Conservation (phyloP, 2,113 vertebrate species). For the Aptenodytes patagonicus region DNA sequence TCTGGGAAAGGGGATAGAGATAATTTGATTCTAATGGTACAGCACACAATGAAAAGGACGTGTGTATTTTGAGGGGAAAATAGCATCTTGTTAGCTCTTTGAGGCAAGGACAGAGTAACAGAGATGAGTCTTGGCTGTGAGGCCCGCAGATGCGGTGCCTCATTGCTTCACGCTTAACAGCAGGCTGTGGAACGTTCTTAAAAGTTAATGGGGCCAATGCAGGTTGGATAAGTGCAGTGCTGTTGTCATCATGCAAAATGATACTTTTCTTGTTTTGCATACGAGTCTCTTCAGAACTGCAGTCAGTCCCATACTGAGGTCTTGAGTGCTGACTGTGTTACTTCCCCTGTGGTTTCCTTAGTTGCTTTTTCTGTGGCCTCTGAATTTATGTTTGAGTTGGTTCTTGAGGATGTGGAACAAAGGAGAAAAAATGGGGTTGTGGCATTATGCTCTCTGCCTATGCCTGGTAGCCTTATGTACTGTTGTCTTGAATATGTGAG, state of each 20-base stretch:
- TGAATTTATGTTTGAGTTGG: background rate
- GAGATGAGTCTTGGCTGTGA: background rate
- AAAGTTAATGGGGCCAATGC: no score
- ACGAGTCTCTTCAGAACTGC: no score
- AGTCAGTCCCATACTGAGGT: no score
- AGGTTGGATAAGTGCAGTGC: background rate
- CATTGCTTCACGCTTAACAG: no score
- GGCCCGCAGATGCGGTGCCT: background rate
- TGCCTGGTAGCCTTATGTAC: background rate
- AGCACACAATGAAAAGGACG: background rate
- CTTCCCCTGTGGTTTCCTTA: background rate
- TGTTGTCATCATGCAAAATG: background rate
- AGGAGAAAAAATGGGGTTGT: background rate
- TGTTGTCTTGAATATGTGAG: background rate
- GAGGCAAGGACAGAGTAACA: background rate
- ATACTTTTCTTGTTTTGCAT: background rate
- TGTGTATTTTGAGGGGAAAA: background rate
- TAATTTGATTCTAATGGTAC: no score
- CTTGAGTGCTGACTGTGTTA: background rate
- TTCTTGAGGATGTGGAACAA: background rate
- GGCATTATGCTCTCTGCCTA: background rate
- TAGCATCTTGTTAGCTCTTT: no score
- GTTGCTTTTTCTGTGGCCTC: background rate
- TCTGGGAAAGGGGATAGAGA: background rate
- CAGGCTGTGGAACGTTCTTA: no score